Conservation (phyloP, 2,888 invertebrate species). For the Drosophila melanosoma region DNA sequence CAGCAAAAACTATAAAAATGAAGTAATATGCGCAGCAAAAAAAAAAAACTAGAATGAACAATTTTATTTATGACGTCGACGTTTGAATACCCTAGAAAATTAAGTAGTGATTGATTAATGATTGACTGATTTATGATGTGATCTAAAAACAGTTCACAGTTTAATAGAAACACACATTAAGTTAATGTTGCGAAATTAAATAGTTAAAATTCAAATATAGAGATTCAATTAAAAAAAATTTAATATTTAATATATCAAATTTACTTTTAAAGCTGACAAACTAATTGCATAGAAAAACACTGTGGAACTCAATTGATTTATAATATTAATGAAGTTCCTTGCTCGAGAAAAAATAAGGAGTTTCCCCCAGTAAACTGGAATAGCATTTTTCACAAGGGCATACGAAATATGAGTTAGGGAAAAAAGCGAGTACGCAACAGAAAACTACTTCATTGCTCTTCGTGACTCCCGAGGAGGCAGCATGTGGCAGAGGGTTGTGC, state of each 20-base stretch:
- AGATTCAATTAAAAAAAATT: background rate
- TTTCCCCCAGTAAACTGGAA: background rate
- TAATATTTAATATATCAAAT: too few species aligned
- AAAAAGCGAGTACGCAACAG: slow-evolving; percentile 1
- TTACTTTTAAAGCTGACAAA: background rate
- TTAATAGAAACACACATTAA: background rate
- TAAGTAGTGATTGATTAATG: background rate
- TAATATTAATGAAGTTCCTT: background rate
- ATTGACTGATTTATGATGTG: background rate
- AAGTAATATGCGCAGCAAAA: slow-evolving; percentile 58
- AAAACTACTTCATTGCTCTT: slow-evolving; percentile 35
- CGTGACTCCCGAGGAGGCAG: background rate
- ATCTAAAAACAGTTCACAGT: background rate
- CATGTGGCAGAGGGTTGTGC: background rate
- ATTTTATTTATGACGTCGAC: background rate
- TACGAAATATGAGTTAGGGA: background rate
- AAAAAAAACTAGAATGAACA: slow-evolving; percentile 5
- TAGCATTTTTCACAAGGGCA: background rate
- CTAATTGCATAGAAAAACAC: background rate
- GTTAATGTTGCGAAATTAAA: background rate
- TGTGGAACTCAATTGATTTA: background rate
- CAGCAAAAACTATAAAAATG: slow-evolving; percentile 59
- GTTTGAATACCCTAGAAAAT: slow-evolving; percentile 3
- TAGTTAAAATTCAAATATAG: background rate
- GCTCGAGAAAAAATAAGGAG: background rate